A percentile compares a stretch with the other conserved stretches of the same genome.
phyloP scores from a whole-genome alignment of 2,888 invertebrate genomes.

The Salticus scenicus region DNA sequence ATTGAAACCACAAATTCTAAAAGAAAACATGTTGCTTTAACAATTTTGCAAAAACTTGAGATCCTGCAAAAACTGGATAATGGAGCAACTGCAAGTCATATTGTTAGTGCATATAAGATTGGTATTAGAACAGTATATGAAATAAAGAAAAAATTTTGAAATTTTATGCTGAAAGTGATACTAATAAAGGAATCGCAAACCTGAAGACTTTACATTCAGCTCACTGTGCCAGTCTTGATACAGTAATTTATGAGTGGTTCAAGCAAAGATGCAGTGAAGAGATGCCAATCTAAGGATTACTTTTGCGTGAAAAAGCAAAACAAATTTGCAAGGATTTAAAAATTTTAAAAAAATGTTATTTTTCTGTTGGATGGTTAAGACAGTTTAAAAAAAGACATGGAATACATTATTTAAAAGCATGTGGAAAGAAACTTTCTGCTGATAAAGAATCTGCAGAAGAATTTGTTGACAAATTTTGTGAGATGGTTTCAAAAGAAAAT shows the following conservation, averaged over 20 bases:
- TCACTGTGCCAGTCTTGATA: not conserved
- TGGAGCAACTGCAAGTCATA: no score
- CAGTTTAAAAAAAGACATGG: not conserved
- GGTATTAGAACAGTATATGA: not conserved
- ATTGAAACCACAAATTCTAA: no score
- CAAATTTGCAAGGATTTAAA: not conserved
- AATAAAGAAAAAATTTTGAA: not conserved
- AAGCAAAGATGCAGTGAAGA: not conserved
- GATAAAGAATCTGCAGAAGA: not conserved
- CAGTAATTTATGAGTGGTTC: not conserved
- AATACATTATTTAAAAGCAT: not conserved
- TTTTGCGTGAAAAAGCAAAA: not conserved
- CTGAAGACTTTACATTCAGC: not conserved
- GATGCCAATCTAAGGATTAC: not conserved
- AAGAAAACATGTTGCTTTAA: no score
- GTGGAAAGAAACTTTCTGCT: not conserved
- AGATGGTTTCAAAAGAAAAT: not conserved
- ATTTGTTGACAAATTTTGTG: not conserved
- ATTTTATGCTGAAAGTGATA: not conserved
- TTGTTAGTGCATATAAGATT: no score
- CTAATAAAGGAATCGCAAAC: not conserved
- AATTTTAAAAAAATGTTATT: not conserved
- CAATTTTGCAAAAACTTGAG: no score
- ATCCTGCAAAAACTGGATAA: not conserved
- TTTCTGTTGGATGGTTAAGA: not conserved